phyloP scores from a whole-genome alignment of 2,888 invertebrate species.

The Ectropis crepuscularia region DNA sequence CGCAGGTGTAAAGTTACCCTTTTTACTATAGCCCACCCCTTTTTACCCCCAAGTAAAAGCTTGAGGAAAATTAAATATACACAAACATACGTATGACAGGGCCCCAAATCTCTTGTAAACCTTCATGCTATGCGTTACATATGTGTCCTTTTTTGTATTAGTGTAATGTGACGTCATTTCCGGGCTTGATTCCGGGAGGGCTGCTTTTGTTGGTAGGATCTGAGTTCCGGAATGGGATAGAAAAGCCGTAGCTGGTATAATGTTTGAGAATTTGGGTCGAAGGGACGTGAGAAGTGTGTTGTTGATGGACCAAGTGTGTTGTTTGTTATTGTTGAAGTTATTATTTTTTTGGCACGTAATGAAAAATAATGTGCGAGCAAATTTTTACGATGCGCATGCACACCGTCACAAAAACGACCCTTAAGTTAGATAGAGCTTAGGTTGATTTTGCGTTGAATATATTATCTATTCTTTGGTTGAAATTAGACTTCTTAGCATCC shows the following conservation, averaged over 20 bases:
- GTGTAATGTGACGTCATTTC: slow-evolving; percentile 30
- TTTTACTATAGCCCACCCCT: slow-evolving; percentile 35
- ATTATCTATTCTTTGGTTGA: too few species aligned
- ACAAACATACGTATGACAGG: slow-evolving; percentile 22
- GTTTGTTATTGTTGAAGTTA: not conserved
- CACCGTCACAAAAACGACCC: too few species aligned
- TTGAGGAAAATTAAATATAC: slow-evolving; percentile 36
- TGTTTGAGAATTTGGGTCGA: slow-evolving; percentile 6
- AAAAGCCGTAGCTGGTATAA: slow-evolving; percentile 11
- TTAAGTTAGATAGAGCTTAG: too few species aligned
- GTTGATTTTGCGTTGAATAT: too few species aligned
- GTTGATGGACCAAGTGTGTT: not conserved
- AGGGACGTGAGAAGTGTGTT: not conserved
- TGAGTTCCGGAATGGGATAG: slow-evolving; percentile 25
- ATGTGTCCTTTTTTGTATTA: slow-evolving; percentile 20
- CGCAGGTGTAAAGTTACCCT: slow-evolving; percentile 38
- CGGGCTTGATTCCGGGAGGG: slow-evolving; percentile 19
- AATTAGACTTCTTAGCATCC: too few species aligned
- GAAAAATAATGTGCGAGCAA: not conserved
- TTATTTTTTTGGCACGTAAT: not conserved
- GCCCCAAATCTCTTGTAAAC: slow-evolving; percentile 20
- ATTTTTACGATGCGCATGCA: too few species aligned
- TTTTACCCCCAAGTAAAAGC: slow-evolving; percentile 34
- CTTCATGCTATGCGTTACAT: slow-evolving; percentile 14
- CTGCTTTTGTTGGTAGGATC: slow-evolving; percentile 17